A percentile compares a stretch with the other conserved stretches of the same genome.
These are phyloP conservation scores for Parelbella ahira DNA, from an alignment of 2,888 invertebrate species.

Conservation along the genomic window DNA sequence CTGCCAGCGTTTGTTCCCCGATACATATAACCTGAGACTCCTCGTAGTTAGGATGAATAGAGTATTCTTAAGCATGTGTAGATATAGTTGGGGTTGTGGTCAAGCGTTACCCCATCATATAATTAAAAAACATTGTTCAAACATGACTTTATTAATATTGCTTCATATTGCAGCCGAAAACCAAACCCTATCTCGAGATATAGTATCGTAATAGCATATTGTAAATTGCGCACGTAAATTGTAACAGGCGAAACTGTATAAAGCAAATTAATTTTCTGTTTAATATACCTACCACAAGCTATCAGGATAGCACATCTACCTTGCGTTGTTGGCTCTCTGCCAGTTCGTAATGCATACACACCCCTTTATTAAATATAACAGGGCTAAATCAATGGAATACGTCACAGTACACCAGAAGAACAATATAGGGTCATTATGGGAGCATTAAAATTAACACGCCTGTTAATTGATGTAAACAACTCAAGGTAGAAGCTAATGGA, in stretches of 20 bases:
- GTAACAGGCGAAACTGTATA: slow-evolving; percentile 10
- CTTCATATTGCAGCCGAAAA: too few relatives aligned
- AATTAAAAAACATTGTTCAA: too few relatives aligned
- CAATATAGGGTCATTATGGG: slow-evolving; percentile 18
- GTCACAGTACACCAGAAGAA: slow-evolving; percentile 12
- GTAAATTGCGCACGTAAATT: slow-evolving; percentile 6
- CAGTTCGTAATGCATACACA: slow-evolving; percentile 18
- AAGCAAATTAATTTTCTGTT: slow-evolving; percentile 23
- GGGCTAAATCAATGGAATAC: slow-evolving; percentile 20
- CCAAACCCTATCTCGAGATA: too few relatives aligned
- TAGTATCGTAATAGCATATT: too few relatives aligned
- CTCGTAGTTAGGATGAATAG: too few relatives aligned
- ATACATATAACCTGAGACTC: too few relatives aligned
- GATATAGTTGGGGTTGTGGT: too few relatives aligned
- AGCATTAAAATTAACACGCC: slow-evolving; percentile 57
- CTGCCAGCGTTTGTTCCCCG: too few relatives aligned
- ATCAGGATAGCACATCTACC: slow-evolving; percentile 19
- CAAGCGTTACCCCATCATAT: too few relatives aligned
- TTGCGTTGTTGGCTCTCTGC: slow-evolving; percentile 21
- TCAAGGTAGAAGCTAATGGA: slow-evolving; percentile 67
- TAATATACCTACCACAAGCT: slow-evolving; percentile 21
- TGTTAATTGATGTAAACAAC: slow-evolving; percentile 77
- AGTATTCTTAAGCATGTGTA: too few relatives aligned
- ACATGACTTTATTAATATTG: too few relatives aligned
- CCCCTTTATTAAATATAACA: slow-evolving; percentile 17